These are phyloP conservation scores for Hirtodrosophila confusa DNA, from an alignment of 2,888 invertebrate genomes.

Conservation along the genomic window DNA sequence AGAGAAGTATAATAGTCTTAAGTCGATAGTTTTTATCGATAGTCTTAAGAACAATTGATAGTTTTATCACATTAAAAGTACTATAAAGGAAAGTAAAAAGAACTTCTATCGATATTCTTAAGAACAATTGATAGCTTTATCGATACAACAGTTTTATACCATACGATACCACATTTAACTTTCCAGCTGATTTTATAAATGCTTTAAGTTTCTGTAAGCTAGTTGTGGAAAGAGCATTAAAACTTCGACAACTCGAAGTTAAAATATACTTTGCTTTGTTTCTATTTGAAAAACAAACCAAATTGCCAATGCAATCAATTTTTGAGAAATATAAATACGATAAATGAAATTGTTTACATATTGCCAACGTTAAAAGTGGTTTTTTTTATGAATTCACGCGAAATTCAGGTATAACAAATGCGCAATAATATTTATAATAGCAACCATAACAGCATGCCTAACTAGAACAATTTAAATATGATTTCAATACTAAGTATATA, in stretches of 20 bases:
- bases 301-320: conserved; percentile 82
- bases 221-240: conserved; percentile 8
- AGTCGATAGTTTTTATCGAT: no score
- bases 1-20: no score
- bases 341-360: conserved; percentile 24
- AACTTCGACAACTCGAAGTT: conserved; percentile 29
- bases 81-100: no score
- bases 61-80: no score
- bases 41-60: no score
- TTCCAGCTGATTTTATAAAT: no score
- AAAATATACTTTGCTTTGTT: conserved; percentile 6
- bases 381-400: conserved; percentile 16
- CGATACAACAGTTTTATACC: no score
- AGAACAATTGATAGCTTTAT: no score
- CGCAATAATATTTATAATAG: conserved; percentile 38
- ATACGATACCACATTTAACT: no score
- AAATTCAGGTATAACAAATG: conserved; percentile 12
- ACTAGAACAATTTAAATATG: conserved; percentile 24
- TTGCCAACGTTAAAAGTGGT: not conserved
- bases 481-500: conserved; percentile 38
- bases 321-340: conserved; percentile 67
- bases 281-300: conserved; percentile 15
- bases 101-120: no score
- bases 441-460: conserved; percentile 47
- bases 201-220: no score